A percentile compares a stretch with the other conserved stretches of the same genome.
These are phyloP conservation scores for Albula glossodonta DNA, from an alignment of 2,113 vertebrate species.

Conservation along the genomic window DNA sequence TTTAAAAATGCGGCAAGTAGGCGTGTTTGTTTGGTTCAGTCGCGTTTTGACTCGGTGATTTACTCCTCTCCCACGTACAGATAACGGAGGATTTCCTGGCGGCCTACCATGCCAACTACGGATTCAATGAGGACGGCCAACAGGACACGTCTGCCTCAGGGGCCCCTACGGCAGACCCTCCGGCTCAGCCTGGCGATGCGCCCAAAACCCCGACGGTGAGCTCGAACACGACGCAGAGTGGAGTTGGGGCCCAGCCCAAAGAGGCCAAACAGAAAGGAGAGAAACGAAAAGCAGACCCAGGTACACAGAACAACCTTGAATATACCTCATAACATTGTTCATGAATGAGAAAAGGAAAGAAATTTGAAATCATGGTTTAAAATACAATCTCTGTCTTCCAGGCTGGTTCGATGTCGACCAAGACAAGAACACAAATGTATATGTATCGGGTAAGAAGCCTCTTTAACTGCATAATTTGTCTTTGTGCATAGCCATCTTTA, in stretches of 20 bases:
- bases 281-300: constrained; percentile 86
- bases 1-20: background rate
- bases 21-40: background rate
- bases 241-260: constrained; percentile 40
- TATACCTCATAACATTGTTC: background rate
- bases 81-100: constrained; percentile 95
- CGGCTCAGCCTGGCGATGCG: constrained; percentile 39
- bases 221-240: constrained; percentile 44
- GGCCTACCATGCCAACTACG: constrained; percentile 92
- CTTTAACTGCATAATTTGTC: no score
- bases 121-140: constrained; percentile 74
- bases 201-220: constrained; percentile 36
- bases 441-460: constrained; percentile 83
- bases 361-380: background rate
- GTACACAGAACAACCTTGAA: constrained; percentile 50
- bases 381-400: constrained; percentile 50
- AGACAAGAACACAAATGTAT: constrained; percentile 92
- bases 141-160: constrained; percentile 55
- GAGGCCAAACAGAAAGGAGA: constrained; percentile 81
- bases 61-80: constrained; percentile 61
- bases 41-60: background rate
- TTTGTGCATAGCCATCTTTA: no score
- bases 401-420: constrained; percentile 95
- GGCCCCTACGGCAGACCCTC: constrained; percentile 42
- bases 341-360: background rate